phyloP scores from a whole-genome alignment of 2,113 vertebrate genomes.

The Xerus inauris region DNA sequence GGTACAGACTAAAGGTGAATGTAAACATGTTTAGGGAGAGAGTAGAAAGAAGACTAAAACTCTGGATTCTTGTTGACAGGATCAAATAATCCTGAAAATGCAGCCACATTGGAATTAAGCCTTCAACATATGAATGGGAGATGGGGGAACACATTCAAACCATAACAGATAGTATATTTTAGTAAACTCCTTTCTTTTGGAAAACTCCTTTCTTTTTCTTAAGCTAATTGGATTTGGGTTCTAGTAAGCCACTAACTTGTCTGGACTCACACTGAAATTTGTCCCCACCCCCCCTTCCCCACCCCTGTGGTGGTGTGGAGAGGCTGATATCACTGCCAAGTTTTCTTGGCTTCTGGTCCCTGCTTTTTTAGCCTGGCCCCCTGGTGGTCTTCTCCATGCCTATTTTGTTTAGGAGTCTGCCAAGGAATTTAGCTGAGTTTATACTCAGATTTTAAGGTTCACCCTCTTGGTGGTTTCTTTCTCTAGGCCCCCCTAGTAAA shows the following conservation, averaged over 20 bases:
- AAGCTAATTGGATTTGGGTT: background rate
- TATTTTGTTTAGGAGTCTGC: constrained; percentile 49
- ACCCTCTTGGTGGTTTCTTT: constrained; percentile 61
- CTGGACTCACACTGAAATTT: constrained; percentile 48
- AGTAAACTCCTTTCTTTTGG: background rate
- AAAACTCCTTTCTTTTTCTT: constrained; percentile 34
- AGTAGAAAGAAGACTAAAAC: background rate
- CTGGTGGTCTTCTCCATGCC: constrained; percentile 27
- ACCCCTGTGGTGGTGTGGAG: background rate
- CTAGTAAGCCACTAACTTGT: constrained; percentile 27
- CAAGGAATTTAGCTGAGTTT: constrained; percentile 63
- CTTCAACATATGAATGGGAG: background rate
- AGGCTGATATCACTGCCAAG: constrained; percentile 21
- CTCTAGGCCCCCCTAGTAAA: constrained; percentile 6
- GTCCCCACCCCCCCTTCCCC: too few relatives aligned
- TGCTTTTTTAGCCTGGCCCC: constrained; percentile 13
- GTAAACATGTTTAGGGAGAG: background rate
- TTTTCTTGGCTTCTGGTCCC: constrained; percentile 59
- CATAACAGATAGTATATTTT: background rate
- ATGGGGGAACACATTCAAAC: background rate
- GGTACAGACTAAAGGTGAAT: background rate
- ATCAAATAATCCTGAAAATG: background rate
- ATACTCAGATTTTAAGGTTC: constrained; percentile 42
- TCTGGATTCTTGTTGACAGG: background rate
- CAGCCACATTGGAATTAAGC: background rate